A percentile compares a stretch with the other conserved stretches of the same genome.
These are phyloP conservation scores for Ceratitis capitata DNA, from an alignment of 1,140 invertebrate species.

Conservation along the genomic window DNA sequence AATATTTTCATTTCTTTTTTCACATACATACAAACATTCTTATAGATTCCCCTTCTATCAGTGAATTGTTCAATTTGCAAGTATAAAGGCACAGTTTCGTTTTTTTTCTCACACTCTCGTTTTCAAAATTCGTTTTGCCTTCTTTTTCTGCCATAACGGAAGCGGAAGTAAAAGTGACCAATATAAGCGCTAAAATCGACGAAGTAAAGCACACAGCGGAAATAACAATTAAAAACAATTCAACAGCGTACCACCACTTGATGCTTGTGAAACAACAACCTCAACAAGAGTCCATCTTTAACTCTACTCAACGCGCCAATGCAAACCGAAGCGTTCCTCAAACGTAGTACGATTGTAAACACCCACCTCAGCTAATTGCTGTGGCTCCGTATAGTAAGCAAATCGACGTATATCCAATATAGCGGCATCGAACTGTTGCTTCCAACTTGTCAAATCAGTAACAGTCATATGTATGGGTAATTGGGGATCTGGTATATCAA, in stretches of 20 bases:
- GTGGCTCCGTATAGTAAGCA: slow-evolving; percentile 59
- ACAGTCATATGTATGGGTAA: slow-evolving; percentile 61
- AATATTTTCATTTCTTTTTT: background rate
- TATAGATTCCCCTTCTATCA: background rate
- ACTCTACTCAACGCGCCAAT: slow-evolving; percentile 51
- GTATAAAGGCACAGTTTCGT: background rate
- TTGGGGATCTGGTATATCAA: slow-evolving; percentile 61
- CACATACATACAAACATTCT: background rate
- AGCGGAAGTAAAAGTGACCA: background rate
- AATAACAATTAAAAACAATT: background rate
- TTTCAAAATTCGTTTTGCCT: background rate
- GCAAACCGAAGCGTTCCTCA: slow-evolving; percentile 58
- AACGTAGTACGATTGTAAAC: slow-evolving; percentile 59
- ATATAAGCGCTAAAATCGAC: background rate
- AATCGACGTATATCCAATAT: slow-evolving; percentile 59
- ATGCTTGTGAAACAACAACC: background rate
- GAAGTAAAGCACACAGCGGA: background rate
- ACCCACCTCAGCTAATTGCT: slow-evolving; percentile 58
- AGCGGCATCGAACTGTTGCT: slow-evolving; percentile 60
- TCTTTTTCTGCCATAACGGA: background rate
- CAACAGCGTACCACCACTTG: background rate
- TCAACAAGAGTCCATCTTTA: background rate
- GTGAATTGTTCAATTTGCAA: background rate
- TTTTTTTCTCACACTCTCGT: background rate
- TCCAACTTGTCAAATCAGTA: slow-evolving; percentile 60